phyloP scores from a whole-genome alignment of 2,797 vertebrate species.

The Argentina silus region DNA sequence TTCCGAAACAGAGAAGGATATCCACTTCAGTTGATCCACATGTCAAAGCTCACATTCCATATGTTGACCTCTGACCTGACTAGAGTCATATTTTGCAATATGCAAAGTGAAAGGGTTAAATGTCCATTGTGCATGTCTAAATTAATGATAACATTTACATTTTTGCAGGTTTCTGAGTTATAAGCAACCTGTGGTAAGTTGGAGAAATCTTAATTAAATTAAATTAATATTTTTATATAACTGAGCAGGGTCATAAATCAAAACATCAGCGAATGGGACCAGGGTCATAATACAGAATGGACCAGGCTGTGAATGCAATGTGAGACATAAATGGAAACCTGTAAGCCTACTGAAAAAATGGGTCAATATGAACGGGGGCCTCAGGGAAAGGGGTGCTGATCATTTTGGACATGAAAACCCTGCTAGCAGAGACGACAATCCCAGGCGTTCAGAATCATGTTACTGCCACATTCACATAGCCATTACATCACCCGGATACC shows the following conservation, averaged over 20 bases:
- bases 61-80: slow-evolving; percentile 1
- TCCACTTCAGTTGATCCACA: slow-evolving; percentile 6
- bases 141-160: neutral
- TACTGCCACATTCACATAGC: slow-evolving; percentile 37
- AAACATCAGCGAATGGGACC: too few relatives aligned
- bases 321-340: too few relatives aligned
- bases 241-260: too few relatives aligned
- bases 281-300: too few relatives aligned
- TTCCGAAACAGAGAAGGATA: slow-evolving; percentile 18
- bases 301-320: too few relatives aligned
- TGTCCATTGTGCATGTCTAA: neutral
- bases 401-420: slow-evolving; percentile 40
- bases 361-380: neutral
- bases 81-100: neutral
- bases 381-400: neutral
- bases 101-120: neutral
- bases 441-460: slow-evolving; percentile 38
- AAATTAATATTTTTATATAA: too few relatives aligned
- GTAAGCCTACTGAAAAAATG: neutral
- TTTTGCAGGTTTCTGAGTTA: too few relatives aligned
- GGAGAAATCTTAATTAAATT: too few relatives aligned
- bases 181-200: neutral
- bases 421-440: slow-evolving; percentile 36
- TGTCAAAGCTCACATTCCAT: slow-evolving; percentile 4
- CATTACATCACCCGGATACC: slow-evolving; percentile 55